phyloP scores from a whole-genome alignment of 1,140 invertebrate genomes.

The Tribolium castaneum region DNA sequence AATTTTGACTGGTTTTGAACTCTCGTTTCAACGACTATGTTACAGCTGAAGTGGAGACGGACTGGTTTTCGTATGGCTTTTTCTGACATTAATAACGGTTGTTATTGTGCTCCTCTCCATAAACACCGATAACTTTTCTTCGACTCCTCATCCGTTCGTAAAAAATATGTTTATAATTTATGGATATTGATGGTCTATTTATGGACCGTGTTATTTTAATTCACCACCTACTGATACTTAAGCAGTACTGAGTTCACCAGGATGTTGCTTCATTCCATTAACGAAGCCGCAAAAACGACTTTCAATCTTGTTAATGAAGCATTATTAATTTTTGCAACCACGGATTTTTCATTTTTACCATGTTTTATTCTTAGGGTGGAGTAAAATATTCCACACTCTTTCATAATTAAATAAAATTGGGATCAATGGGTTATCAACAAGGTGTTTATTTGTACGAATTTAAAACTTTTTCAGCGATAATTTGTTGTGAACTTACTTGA shows the following conservation, averaged over 20 bases:
- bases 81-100: conserved; percentile 36
- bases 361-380: neutral
- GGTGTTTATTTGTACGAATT: neutral
- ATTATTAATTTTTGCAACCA: neutral
- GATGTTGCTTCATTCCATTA: neutral
- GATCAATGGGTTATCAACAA: neutral
- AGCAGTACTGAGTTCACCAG: neutral
- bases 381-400: neutral
- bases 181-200: neutral
- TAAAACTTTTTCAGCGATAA: neutral
- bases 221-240: neutral
- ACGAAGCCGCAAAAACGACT: neutral
- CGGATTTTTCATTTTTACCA: too few relatives aligned
- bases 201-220: neutral
- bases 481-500: neutral
- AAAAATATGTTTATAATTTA: conserved; percentile 21
- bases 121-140: conserved; percentile 34
- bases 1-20: conserved; percentile 26
- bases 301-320: neutral
- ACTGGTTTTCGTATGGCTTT: conserved; percentile 6
- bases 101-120: conserved; percentile 19
- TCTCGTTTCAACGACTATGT: conserved; percentile 37
- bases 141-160: conserved; percentile 19
- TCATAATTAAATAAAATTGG: neutral
- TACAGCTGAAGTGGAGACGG: conserved; percentile 25